A percentile compares a stretch with the other conserved stretches of the same genome.
These are phyloP conservation scores for Nymphalis polychloros DNA, from an alignment of 2,888 invertebrate species.

Conservation along the genomic window DNA sequence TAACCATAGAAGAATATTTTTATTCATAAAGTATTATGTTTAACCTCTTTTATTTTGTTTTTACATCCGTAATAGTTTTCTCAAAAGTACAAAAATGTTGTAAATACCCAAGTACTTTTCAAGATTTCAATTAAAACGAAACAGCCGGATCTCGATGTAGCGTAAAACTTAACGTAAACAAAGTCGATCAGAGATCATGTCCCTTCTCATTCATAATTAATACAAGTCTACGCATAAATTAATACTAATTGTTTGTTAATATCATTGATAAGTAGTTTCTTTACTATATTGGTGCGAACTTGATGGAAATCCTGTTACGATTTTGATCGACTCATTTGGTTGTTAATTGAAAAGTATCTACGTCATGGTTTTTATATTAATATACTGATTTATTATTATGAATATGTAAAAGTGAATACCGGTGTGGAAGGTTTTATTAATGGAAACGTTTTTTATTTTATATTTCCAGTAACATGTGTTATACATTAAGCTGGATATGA, in stretches of 20 bases:
- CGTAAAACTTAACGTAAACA: conserved; percentile 20
- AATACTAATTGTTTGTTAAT: conserved; percentile 23
- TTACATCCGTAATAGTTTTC: too few species aligned
- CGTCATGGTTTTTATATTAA: conserved; percentile 15
- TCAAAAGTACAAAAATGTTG: background rate
- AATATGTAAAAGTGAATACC: background rate
- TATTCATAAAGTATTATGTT: too few species aligned
- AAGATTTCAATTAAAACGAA: conserved; percentile 20
- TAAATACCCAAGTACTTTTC: conserved; percentile 26
- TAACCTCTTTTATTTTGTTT: too few species aligned
- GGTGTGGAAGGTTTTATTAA: conserved; percentile 11
- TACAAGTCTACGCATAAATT: conserved; percentile 29
- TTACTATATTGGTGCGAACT: background rate
- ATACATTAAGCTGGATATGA: background rate
- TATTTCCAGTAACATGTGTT: background rate
- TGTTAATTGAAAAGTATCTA: conserved; percentile 9
- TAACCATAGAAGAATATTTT: too few species aligned
- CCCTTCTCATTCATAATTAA: conserved; percentile 26
- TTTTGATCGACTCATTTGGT: conserved; percentile 14
- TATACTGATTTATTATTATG: conserved; percentile 1
- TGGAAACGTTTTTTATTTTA: conserved; percentile 6
- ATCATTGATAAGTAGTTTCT: conserved; percentile 13
- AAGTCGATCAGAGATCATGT: background rate
- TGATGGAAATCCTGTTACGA: background rate
- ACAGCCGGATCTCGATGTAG: conserved; percentile 18